Evolutionary conservation across 2,113 vertebrate species (phyloP), one percentile per base, ranked within the genome.

Genomic region (Muntiacus muntjak): DNA sequence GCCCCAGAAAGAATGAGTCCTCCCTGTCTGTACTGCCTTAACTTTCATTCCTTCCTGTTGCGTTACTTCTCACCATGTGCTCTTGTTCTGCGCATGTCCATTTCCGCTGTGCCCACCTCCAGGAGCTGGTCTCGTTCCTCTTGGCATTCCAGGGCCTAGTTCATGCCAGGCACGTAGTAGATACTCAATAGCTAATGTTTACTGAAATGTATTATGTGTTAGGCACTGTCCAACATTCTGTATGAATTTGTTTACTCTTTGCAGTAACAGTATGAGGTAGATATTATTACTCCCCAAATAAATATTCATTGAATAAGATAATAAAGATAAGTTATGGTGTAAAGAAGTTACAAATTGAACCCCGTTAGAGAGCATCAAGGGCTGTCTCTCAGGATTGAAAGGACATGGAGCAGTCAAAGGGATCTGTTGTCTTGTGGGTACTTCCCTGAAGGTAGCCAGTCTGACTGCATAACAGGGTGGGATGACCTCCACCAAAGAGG

Each of bases 381-480:
- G 9, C 50, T 78, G 45, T 16, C 55, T 40, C 13, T 57, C 28
- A 2, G 3, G 15, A 23, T 1, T 3, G 40, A 78, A 55, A 67
- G 55, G 28, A 54, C 43, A 15, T 36, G 21, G 12, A 17, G 6
- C 43, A 10, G 6, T 97, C 79, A 95, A 95, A 97, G 89, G 57
- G 45, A 91, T 2, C 78, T 71, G 54, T 64, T 95, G 91, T 95
- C 79, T 36, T 14, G 2, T 19, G 55, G 26, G 78, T 30, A 23
- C 79, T 87, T 97, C 95, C 93, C 95, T 92, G 55, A 62, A 86
- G 91, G 89, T 28, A 83, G 67, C 1, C 0, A 9, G 25, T 93
- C 95, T 95, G 78, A 64, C 94, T 36, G 5, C 58, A 87, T 19
- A 8, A 93, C 82, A 45, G 47, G 86, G 50, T 57, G 86, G 85